Evolutionary conservation across 1,140 invertebrate species (phyloP).

Genomic region (Trypoxylus dichotomus): DNA sequence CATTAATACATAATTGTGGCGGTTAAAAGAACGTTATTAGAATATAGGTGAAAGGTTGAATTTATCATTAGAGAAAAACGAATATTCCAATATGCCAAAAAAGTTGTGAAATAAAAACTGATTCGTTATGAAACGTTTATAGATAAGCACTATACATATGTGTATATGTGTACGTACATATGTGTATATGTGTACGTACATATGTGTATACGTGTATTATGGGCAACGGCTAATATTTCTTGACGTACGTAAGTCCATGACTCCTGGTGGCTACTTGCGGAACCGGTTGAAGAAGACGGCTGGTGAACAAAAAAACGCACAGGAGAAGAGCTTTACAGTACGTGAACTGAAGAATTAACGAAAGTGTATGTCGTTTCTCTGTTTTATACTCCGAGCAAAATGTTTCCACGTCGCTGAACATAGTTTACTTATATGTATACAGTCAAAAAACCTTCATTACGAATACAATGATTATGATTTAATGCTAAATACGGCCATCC

Average conservation of each 20-base stretch:
- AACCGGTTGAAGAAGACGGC: constrained; percentile 20
- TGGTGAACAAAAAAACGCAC: neutral
- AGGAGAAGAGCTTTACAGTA: neutral
- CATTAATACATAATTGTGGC: neutral
- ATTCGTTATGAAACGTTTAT: neutral
- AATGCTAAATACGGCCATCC: neutral
- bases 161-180: no score
- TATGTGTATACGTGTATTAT: neutral
- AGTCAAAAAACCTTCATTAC: neutral
- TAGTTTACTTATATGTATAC: no score
- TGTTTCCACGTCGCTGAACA: neutral
- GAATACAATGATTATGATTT: neutral
- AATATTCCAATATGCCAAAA: neutral
- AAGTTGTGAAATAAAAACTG: neutral
- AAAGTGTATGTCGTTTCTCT: constrained; percentile 1
- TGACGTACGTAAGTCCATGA: constrained; percentile 9
- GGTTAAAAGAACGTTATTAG: neutral
- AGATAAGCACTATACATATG: neutral
- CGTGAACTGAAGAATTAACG: constrained; percentile 3
- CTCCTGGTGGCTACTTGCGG: neutral
- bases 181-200: neutral
- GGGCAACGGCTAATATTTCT: constrained; percentile 15
- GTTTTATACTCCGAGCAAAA: neutral
- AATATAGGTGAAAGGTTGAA: neutral
- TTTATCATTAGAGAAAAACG: neutral